Base-by-base conservation (phyloP, 2,888 invertebrate species). In the Callinectes sapidus region DNA sequence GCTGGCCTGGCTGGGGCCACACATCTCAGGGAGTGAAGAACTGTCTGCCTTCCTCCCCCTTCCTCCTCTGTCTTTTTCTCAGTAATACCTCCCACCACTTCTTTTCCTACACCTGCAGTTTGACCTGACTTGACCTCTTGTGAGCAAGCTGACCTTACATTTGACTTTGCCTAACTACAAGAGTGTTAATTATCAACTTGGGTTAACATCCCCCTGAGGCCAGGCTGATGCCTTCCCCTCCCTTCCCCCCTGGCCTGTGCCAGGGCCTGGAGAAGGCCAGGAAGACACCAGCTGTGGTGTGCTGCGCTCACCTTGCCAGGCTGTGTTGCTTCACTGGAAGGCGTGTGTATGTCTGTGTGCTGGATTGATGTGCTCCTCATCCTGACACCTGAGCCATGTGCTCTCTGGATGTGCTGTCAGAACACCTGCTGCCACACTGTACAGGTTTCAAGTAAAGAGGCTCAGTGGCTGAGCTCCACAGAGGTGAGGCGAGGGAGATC, bases 141-240 rank as follows among this genome's bases (percentile, higher is more conserved):
- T 93, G 89, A 91, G 90, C 87, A 93, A 91, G 90, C 87, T 93
- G 92, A 93, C 92, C 92, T 88, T 90, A 91, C 89, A 66, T 86
- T 88, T 91, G 90, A 91, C 90, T 55, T 92, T 28, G 92, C 92
- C 81, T 93, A 55, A 88, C 71, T 92, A 85, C 77, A 28, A 28
- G 90, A 87, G 81, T 89, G 71, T 42, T 54, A 55, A 35, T 89
- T 71, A 89, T 28, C 90, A 90, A 89, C 87, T 90, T 92, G 86
- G 54, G 87, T 87, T 61, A 92, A 89, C 32, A 55, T 87, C 16
- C 55, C 28, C 89, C 71, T 71, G 89, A 71, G 61, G 28, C 66
- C 55, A 23, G 28, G 55, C 13, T 23, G n/a, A 0, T 1, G 35
- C 35, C 16, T n/a, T 10, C 32, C 71, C 71, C 61, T 5, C 71